Evolutionary conservation across 1,140 invertebrate species (phyloP), one percentile per base, ranked within the genome.

Genomic region (Brachionus koreanus): DNA sequence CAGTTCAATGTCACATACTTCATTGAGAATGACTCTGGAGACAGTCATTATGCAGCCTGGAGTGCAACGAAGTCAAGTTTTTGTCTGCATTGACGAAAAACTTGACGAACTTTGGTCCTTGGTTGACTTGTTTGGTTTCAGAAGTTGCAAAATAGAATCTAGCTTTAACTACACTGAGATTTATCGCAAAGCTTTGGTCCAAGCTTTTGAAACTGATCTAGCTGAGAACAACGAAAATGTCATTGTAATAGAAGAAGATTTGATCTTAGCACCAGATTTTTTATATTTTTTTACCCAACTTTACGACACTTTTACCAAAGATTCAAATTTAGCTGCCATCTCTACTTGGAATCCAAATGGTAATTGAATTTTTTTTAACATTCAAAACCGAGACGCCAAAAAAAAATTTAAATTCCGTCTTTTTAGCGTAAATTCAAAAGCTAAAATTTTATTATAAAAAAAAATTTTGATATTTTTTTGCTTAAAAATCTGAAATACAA

Each of bases 281-380:
- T 84, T 91, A 5, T 87, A 85, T 81, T 90, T 87, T 84, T 86
- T 90, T 85, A 88, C 87, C 4, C 87, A 89, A 83, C 84, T 87
- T 39, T 82, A 89, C 12, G 84, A 85, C 5, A 81, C 88, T 9
- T 65, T 90, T 2, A 85, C 88, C 10, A 84, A 84, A 65, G 89
- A 90, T 84, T 77, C 84, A 29, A 85, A 88, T 9, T 82, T 91
- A 43, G 69, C 87, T 35, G 88, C 86, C 10, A 85, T 89, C 6
- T 89, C 88, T 35, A 87, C 89, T 6, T 90, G 88, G 87, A 90
- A 90, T 85, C 86, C 89, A 42, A 90, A 90, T 86, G 89, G 89
- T 90, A 84, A 57, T 46, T 46, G 1, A 12, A 2, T 46, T 46
- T 74, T 5, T 46, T 46, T 46, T 1, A 12, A 46, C n/a, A n/a